Conservation (phyloP, 1,140 invertebrate genomes). For the Ceratina japonica region DNA sequence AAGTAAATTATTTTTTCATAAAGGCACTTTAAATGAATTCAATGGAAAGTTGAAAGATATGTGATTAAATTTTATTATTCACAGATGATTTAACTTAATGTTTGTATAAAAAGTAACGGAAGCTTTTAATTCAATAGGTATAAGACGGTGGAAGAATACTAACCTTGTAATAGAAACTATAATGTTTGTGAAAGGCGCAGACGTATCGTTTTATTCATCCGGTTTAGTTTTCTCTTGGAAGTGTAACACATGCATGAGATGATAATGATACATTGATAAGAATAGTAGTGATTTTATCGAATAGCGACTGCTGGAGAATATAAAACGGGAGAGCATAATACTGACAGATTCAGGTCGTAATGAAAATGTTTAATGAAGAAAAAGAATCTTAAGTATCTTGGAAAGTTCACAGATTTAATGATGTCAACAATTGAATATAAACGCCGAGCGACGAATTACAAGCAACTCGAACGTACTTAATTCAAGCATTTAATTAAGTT, state of each 20-base stretch:
- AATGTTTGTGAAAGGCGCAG: background rate
- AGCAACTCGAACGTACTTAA: no score
- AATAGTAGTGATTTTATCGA: slow-evolving; percentile 34
- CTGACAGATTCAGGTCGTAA: slow-evolving; percentile 20
- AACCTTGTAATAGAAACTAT: background rate
- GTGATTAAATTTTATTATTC: no score
- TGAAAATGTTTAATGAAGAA: slow-evolving; percentile 1
- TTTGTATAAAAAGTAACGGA: no score
- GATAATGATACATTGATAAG: slow-evolving; percentile 29
- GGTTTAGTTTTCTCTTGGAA: slow-evolving; percentile 6
- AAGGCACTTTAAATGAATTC: no score
- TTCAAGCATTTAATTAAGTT: no score
- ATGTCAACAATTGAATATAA: background rate
- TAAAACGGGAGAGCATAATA: slow-evolving; percentile 18
- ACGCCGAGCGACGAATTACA: background rate
- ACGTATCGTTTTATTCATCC: background rate
- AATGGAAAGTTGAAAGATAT: no score
- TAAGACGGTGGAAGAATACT: background rate
- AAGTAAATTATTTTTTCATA: no score
- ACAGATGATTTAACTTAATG: no score
- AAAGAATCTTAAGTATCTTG: background rate
- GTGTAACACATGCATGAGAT: slow-evolving; percentile 7
- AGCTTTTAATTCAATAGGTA: no score
- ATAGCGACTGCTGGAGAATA: background rate
- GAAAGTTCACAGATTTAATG: background rate